Base-by-base conservation (phyloP, 2,888 invertebrate genomes). In the Pterostichus madidus region DNA sequence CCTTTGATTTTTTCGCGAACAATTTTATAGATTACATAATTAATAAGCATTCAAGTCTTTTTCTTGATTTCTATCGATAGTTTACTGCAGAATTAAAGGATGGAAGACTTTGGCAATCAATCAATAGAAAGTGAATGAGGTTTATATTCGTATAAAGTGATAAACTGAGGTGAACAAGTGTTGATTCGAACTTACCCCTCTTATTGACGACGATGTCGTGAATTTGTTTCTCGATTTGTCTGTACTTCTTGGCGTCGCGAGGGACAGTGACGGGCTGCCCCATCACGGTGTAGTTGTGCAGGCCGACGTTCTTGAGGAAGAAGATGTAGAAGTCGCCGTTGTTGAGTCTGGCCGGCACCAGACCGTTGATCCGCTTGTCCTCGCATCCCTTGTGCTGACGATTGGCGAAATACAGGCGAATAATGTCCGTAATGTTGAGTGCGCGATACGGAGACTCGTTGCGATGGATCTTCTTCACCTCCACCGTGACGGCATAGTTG, bases 401-500 rank as follows among this genome's bases (percentile, higher is more conserved):
- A 87, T 90, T 91, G 85, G 90, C 89, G 88, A 93, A 92, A 86
- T 91, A 91, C 81, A 92, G 89, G 84, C 91, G 88, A 84, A 92
- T 91, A 86, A 89, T 90, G 86, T 91, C 91, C 87, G 91, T 91
- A 85, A 89, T 89, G 85, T 88, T 88, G 79, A 91, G 85, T 85
- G 90, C 88, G 86, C 88, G 87, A 85, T 88, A 88, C 59, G 90
- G 90, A 84, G 90, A 87, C 85, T 92, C 92, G 86, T 92, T 92
- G 89, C 94, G 94, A 89, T 92, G 92, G 85, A 93, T 92, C 85
- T 92, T 90, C 86, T 92, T 90, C 85, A 94, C 93, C 88, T 93
- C 93, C 89, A 94, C 93, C 84, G 94, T 93, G 85, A 93, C 94
- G 84, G 93, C 92, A 89, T 93, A 94, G 86, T 92, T 92, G 80